Evolutionary conservation across 2,113 vertebrate genomes (phyloP).

Genomic region (Guaruba guarouba): DNA sequence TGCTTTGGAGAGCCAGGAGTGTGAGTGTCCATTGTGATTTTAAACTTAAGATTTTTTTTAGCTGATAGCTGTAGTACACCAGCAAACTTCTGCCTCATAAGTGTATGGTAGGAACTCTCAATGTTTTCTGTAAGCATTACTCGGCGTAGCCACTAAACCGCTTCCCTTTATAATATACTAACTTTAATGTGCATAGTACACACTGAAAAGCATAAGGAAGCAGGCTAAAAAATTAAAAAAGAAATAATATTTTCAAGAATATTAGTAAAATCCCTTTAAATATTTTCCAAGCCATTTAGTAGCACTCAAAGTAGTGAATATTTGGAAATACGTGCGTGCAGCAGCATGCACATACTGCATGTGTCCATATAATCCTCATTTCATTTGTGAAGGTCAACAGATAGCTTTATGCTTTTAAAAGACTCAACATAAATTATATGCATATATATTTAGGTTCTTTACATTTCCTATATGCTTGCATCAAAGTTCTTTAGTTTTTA

Average conservation of each 20-base stretch:
- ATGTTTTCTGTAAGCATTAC: not conserved
- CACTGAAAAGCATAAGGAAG: not conserved
- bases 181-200: not conserved
- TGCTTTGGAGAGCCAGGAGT: not conserved
- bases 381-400: slow-evolving; percentile 8
- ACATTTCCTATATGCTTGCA: not conserved
- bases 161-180: not conserved
- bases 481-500: not conserved
- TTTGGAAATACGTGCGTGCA: not conserved
- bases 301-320: not conserved
- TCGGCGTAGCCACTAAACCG: not conserved
- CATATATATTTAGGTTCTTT: not conserved
- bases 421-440: not conserved
- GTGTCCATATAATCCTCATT: not conserved
- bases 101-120: not conserved
- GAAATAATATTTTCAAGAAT: not conserved
- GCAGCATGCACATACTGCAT: not conserved
- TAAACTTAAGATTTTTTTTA: not conserved
- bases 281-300: not conserved
- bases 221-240: not conserved
- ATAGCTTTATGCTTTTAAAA: not conserved
- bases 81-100: not conserved
- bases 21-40: not conserved
- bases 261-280: not conserved
- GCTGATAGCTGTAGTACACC: not conserved